Evolutionary conservation across 2,797 vertebrate species (phyloP), one percentile per base, ranked within the genome.

Genomic region (Catostomus latipinnis): DNA sequence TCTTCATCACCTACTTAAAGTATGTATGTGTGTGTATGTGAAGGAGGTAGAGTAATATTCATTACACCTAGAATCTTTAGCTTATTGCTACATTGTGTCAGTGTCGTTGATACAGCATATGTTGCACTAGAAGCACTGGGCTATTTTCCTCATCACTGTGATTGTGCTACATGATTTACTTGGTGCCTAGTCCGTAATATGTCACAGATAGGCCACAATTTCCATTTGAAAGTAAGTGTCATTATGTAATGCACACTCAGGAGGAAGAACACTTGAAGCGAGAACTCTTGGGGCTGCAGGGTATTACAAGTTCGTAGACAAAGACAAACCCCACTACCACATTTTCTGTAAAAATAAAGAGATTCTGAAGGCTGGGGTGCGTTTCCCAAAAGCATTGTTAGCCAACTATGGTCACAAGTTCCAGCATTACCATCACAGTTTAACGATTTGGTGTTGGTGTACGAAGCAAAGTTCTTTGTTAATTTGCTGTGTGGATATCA

Each of bases 11-110:
- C 68, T 63, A 50, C 76, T 18, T 78, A 78, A 78, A 65, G 68
- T 71, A 71, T 71, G 68, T 71, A 71, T 71, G 58, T 71, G 45
- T 34, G 50, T 54, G 34, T 60, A 78, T 54, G 67, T 71, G 22
- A 69, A 78, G 67, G 8, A 78, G 49, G 0, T 18, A 57, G 68
- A 16, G 16, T 72, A 6, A 43, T 63, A 66, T 72, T 71, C 50
- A 78, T 71, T 56, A 71, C 22, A 48, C 56, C 75, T 52, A 49
- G 68, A 61, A 56, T 70, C 16, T 71, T 56, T 54, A 71, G 68
- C 58, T 18, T 53, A 65, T 53, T 48, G 68, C 5, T 58, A 78
- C 34, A 65, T 72, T 71, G 60, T 71, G 69, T 79, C 77, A 79
- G 69, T 49, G 18, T 65, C 58, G 49, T 71, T 72, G 60, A 80